Conservation (phyloP, 2,797 vertebrate species). For the Labroides dimidiatus region DNA sequence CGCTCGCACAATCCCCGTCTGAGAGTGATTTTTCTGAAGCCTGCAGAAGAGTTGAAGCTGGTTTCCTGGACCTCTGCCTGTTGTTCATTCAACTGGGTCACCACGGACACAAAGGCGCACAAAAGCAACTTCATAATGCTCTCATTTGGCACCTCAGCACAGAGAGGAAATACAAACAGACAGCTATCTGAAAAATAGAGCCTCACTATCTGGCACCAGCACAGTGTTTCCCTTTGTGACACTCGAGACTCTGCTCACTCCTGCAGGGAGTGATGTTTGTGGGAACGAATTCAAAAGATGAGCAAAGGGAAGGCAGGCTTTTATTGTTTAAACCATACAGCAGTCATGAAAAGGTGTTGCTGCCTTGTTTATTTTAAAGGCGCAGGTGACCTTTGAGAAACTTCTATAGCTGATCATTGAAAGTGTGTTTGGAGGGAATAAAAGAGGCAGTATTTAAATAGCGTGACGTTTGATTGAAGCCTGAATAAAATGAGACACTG, state of each 20-base stretch:
- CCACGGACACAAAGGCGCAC: constrained; percentile 63
- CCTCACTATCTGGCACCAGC: constrained; percentile 45
- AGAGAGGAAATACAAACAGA: constrained; percentile 70
- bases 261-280: constrained; percentile 58
- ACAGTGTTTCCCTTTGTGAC: constrained; percentile 66
- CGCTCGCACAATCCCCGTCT: constrained; percentile 54
- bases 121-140: constrained; percentile 74
- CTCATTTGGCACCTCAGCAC: constrained; percentile 72
- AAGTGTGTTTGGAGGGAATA: constrained; percentile 2
- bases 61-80: constrained; percentile 70
- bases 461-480: constrained; percentile 1
- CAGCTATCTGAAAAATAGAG: constrained; percentile 68
- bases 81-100: constrained; percentile 78
- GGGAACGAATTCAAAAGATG: constrained; percentile 51
- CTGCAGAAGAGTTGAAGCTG: constrained; percentile 56
- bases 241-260: constrained; percentile 29
- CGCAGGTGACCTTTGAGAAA: constrained; percentile 30
- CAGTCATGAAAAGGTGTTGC: constrained; percentile 15
- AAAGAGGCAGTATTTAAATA: neutral
- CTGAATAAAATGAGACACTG: constrained; percentile 7
- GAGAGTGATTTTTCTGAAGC: constrained; percentile 51
- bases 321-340: constrained; percentile 38
- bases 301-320: constrained; percentile 40
- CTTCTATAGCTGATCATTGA: constrained; percentile 9
- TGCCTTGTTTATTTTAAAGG: constrained; percentile 32